Evolutionary conservation across 2,888 invertebrate genomes (phyloP), one percentile per base, ranked within the genome.

Genomic region (Cephus nigrinus): DNA sequence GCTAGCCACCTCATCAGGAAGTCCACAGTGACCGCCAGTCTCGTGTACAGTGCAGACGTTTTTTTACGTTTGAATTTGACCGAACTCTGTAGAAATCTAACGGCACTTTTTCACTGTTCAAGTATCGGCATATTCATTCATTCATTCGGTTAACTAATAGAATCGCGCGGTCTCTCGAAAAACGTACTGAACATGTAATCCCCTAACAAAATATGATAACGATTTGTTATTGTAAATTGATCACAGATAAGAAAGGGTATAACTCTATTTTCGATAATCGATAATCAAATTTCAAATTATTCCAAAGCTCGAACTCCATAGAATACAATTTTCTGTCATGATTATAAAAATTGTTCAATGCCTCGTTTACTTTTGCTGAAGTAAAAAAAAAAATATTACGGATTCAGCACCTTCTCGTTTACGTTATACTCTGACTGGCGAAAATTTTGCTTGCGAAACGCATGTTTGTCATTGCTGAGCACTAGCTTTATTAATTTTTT

Each of bases 1-100:
- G 75, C 77, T 69, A 75, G 74, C 73, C 74, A 81, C 73, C 74
- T 80, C 75, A 74, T 74, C 75, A 76, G 80, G 69, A 77, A 36
- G 75, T 76, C 75, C 74, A 78, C 84, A 84, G 84, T 84, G 78
- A 81, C 81, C 78, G 76, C 69, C 78, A 79, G 79, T 78, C 80
- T 78, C 75, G 76, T 78, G 74, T 75, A 69, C 74, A 68, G 75
- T 75, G 69, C 78, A 78, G 80, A 79, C 79, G 81, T 55, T 77
- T 71, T 4, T 71, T 71, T 71, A 71, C 3, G 23, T 30, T 30
- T 71, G 23, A 55, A 55, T 55, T 55, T 9, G 23, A 55, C 1
- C 23, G 23, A 55, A 55, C 55, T 55, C 23, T 23, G 9, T 55
- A 23, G 55, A 55, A 55, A 55, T 55, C 55, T 55, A 55, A 55